Evolutionary conservation across 2,113 vertebrate species (phyloP).

Genomic region (Herpailurus yagouaroundi): DNA sequence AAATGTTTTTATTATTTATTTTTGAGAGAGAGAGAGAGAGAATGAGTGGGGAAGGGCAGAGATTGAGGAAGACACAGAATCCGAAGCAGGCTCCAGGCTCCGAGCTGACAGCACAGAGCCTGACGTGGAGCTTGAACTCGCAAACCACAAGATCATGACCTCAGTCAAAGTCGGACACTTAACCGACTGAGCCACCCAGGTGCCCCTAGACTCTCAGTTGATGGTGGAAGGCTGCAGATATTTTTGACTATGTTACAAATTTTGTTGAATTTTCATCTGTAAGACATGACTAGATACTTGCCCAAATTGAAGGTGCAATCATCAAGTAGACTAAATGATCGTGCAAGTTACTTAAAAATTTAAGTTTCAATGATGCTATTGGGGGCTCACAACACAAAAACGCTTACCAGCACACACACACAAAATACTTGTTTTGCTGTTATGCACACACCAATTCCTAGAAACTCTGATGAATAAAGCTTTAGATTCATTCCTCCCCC

Average conservation of each 20-base stretch:
- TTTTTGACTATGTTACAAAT: background rate
- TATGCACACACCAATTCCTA: background rate
- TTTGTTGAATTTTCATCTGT: constrained; percentile 3
- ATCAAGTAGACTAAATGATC: background rate
- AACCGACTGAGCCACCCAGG: too few relatives aligned
- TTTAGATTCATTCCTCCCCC: background rate
- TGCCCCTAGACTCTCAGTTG: background rate
- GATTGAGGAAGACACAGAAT: too few relatives aligned
- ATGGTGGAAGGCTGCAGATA: background rate
- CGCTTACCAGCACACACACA: background rate
- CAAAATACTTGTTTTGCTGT: background rate
- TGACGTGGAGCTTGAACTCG: fast-evolving
- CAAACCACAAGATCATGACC: too few relatives aligned
- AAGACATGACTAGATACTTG: background rate
- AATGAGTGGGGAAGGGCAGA: too few relatives aligned
- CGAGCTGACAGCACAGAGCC: too few relatives aligned
- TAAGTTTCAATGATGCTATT: background rate
- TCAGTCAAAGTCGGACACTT: too few relatives aligned
- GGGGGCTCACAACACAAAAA: background rate
- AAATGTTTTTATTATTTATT: too few relatives aligned
- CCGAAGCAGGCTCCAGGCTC: too few relatives aligned
- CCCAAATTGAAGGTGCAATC: background rate
- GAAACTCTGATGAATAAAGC: background rate
- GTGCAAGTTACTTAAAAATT: background rate
- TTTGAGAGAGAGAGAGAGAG: too few relatives aligned